phyloP scores from a whole-genome alignment of 2,888 invertebrate genomes.

The Tipula confusa region DNA sequence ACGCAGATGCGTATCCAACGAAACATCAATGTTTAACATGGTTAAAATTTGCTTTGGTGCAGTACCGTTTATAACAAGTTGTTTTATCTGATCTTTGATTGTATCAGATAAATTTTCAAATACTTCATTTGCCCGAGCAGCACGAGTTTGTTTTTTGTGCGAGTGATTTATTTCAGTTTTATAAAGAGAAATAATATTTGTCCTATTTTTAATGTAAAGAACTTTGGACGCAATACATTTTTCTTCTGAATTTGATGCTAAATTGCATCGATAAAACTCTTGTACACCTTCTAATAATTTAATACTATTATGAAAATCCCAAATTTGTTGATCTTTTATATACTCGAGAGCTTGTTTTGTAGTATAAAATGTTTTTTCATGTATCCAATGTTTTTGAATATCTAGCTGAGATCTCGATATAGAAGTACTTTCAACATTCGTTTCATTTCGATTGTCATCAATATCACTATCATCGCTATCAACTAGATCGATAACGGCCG shows the following conservation, averaged over 20 bases:
- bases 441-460: not conserved
- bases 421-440: too few species aligned
- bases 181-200: not conserved
- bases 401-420: not conserved
- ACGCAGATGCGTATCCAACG: not conserved
- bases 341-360: not conserved
- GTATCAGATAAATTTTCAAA: not conserved
- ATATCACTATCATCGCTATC: not conserved
- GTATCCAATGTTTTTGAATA: not conserved
- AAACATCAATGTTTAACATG: not conserved
- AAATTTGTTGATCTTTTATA: not conserved
- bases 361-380: not conserved
- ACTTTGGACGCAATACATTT: not conserved
- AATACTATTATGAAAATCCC: not conserved
- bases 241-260: not conserved
- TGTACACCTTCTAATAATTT: not conserved
- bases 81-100: not conserved
- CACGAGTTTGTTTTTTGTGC: not conserved
- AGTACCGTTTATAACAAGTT: not conserved
- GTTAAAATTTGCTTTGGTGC: not conserved
- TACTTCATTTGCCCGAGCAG: not conserved
- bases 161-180: not conserved
- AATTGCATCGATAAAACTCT: not conserved
- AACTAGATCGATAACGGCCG: not conserved
- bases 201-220: not conserved